phyloP scores from a whole-genome alignment of 2,113 vertebrate genomes.

The Thomomys bottae region DNA sequence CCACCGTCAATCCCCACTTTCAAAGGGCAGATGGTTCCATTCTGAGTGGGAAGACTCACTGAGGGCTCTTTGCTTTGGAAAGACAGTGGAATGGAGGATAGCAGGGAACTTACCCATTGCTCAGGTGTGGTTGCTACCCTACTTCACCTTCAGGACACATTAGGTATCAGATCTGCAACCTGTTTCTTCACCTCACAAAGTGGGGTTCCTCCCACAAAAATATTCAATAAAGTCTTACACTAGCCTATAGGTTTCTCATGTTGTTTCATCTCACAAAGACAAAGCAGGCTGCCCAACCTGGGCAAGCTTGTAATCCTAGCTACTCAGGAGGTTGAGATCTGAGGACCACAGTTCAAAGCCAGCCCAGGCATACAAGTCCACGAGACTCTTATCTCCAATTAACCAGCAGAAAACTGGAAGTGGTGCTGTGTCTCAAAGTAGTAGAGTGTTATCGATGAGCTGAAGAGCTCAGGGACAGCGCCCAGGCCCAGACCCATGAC shows the following conservation, averaged over 20 bases:
- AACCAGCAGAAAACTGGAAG: too few relatives aligned
- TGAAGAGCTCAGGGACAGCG: too few relatives aligned
- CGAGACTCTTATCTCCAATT: too few relatives aligned
- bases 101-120: neutral
- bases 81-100: neutral
- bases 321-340: too few relatives aligned
- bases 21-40: neutral
- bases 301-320: too few relatives aligned
- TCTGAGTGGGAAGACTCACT: neutral
- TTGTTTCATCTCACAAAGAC: neutral
- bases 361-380: too few relatives aligned
- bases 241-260: neutral
- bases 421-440: too few relatives aligned
- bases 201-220: neutral
- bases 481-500: too few relatives aligned
- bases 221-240: constrained; percentile 52
- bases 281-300: neutral
- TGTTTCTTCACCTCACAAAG: neutral
- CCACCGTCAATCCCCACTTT: constrained; percentile 84
- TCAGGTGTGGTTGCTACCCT: too few relatives aligned
- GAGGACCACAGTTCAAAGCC: too few relatives aligned
- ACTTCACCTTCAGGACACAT: neutral
- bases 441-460: too few relatives aligned
- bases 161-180: neutral
- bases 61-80: neutral